Evolutionary conservation across 2,113 vertebrate species (phyloP).

Genomic region (Rattus rattus): DNA sequence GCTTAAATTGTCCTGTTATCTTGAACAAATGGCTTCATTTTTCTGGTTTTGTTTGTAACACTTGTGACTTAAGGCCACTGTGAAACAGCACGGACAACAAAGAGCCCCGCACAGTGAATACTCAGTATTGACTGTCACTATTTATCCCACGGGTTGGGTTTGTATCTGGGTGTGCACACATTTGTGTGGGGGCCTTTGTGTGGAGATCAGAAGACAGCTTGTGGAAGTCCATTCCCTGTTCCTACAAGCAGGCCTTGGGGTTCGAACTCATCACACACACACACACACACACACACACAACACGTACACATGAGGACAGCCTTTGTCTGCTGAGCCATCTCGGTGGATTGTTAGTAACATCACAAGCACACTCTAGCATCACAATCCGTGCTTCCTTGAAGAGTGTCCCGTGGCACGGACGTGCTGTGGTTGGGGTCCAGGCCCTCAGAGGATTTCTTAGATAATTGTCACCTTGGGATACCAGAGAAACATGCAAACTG

Average conservation of each 20-base stretch:
- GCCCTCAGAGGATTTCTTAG: neutral
- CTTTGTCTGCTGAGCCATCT: neutral
- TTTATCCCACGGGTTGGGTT: too few relatives aligned
- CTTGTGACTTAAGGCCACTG: neutral
- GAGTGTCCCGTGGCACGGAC: neutral
- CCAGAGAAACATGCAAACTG: neutral
- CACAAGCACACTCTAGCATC: neutral
- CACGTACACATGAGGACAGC: neutral
- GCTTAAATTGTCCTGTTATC: neutral
- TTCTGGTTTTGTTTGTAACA: neutral
- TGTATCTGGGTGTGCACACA: neutral
- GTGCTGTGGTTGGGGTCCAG: too few relatives aligned
- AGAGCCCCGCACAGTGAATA: neutral
- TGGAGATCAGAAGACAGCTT: neutral
- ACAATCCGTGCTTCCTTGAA: neutral
- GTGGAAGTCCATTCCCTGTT: neutral
- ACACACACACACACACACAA: too few relatives aligned
- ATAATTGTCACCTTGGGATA: neutral
- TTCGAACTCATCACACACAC: neutral
- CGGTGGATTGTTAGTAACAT: neutral
- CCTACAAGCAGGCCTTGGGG: neutral
- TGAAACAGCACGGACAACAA: neutral
- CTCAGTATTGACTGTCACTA: neutral
- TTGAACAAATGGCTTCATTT: neutral
- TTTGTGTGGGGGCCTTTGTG: neutral